Evolutionary conservation across 2,888 invertebrate genomes (phyloP), one percentile per base, ranked within the genome.

Genomic region (Caenorhabditis japonica): DNA sequence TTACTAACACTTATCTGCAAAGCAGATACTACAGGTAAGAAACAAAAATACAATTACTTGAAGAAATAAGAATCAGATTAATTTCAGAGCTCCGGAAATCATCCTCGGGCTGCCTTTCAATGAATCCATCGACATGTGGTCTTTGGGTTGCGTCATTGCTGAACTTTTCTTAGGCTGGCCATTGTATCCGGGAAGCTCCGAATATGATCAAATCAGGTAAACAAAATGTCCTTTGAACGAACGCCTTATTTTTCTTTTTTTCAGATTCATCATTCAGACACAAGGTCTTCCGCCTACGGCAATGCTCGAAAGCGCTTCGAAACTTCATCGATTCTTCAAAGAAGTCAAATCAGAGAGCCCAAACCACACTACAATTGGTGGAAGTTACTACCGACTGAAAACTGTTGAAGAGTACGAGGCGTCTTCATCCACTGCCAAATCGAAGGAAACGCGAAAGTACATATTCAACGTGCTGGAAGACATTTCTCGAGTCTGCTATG

Each of bases 101-200:
- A 96, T 97, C 87, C 91, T 96, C 86, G 99, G 99, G 21, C 91
- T 99, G 84, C 97, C 97, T 75, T 99, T 99, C 90, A 96, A 96
- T 90, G 99, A 99, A 90, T 95, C 97, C 13, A 99, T 99, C 86
- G 99, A 99, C 90, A 99, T 99, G 97, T 99, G 99, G 99, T 97
- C 97, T 5, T 90, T 99, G 81, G 99, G 99, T 68, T 99, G 99
- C 90, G 99, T 99, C 77, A 97, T 99, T 47, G 99, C 99, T 2
- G 99, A 99, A 89, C 91, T 99, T 82, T 99, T 99, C 90, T 91
- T 99, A 44, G 99, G 99, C 77, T 99, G 99, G 99, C 99, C 99
- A 15, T 91, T 99, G 36, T 99, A 99, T 90, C 99, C 99, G 0
- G 99, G 99, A 78, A 94, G 95, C 56, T 97, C 97, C 17, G 99